phyloP scores from a whole-genome alignment of 2,888 invertebrate species.

The Tenthredo scrophulariae region DNA sequence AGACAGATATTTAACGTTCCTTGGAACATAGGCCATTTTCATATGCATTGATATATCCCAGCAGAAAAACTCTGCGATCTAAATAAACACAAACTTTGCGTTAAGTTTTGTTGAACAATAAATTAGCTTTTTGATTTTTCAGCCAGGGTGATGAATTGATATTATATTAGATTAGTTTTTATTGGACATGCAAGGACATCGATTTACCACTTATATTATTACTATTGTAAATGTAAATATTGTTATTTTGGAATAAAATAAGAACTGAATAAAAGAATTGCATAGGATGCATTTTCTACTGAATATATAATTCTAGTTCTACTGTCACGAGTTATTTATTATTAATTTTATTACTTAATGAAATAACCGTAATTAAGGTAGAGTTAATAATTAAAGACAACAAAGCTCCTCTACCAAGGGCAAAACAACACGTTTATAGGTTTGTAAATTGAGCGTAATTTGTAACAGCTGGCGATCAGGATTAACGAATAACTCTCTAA shows the following conservation, averaged over 20 bases:
- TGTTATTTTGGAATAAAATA: not conserved
- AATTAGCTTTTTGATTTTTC: not conserved
- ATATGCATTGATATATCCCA: conserved; percentile 38
- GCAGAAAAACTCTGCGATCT: conserved; percentile 36
- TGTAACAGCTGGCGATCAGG: not conserved
- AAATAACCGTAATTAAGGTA: not conserved
- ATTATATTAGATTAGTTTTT: not conserved
- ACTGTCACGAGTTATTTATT: not conserved
- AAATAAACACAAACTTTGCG: not conserved
- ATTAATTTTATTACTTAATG: not conserved
- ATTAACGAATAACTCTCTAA: conserved; percentile 16
- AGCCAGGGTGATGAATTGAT: not conserved
- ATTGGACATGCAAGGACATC: not conserved
- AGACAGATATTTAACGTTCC: conserved; percentile 70
- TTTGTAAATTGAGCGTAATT: not conserved
- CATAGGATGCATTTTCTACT: not conserved
- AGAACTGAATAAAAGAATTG: not conserved
- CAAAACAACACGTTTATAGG: not conserved
- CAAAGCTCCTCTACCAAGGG: conserved; percentile 23
- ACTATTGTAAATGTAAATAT: not conserved
- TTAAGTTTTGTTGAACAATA: not conserved
- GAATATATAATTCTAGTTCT: not conserved
- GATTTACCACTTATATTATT: not conserved
- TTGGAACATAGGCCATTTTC: conserved; percentile 73
- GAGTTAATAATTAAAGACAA: not conserved